Evolutionary conservation across 2,113 vertebrate species (phyloP), one percentile per base, ranked within the genome.

Genomic region (Orycteropus afer): DNA sequence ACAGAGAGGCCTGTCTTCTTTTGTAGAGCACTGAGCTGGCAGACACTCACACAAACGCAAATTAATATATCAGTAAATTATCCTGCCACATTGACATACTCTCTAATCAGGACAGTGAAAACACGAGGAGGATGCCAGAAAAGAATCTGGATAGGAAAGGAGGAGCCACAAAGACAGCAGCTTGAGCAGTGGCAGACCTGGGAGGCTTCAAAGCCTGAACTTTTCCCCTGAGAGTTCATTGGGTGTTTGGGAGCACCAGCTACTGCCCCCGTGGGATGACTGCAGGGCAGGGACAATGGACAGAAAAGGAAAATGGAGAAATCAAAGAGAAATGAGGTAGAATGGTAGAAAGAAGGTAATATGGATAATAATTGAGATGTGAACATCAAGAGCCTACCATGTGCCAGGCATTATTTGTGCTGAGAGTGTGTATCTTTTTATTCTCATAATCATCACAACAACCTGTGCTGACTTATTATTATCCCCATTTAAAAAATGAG

Each of bases 61-160:
- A 95, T 96, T 94, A 96, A 96, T 96, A 93, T 95, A 96, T 96
- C 97, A 96, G 95, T 95, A 95, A 94, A 93, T 96, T 89, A 94
- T 79, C 96, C 93, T 85, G 95, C 94, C 59, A 57, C 7, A 20
- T 73, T 61, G 95, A 96, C 81, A 95, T 32, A 37, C 69, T 81
- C 80, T 96, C 47, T 96, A 97, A 97, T 96, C 97, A 93, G 94
- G 90, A 67, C 95, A 69, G 86, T 23, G 92, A 77, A 93, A 91
- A 71, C 61, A 55, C 0, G 34, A 61, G 85, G 69, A 82, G 49
- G 59, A 34, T 22, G 93, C 97, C 96, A 95, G 92, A 27, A 78
- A 92, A 47, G 79, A 91, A 69, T 86, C 86, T 42, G 59, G 79
- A 4, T 83, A 89, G 81, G 93, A 45, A 15, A 32, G 63, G 69